phyloP scores from a whole-genome alignment of 1,140 invertebrate genomes.

The Drosophila nikananu region DNA sequence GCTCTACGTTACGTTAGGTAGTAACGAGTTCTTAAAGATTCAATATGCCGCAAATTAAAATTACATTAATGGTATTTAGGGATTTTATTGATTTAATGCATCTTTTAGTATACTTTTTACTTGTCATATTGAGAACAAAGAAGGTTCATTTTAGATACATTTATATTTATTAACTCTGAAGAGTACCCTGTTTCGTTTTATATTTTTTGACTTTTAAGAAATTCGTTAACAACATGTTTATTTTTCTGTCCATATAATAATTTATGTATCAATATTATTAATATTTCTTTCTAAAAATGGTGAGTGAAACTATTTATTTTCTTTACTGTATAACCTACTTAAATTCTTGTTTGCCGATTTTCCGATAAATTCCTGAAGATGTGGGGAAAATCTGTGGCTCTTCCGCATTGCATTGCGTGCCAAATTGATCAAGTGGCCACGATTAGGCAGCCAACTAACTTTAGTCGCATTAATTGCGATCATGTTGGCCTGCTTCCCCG shows the following conservation, averaged over 20 bases:
- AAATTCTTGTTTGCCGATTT: neutral
- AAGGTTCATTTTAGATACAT: too few species aligned
- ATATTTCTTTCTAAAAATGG: neutral
- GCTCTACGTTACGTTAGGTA: neutral
- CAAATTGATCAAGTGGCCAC: slow-evolving; percentile 62
- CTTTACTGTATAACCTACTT: slow-evolving; percentile 3
- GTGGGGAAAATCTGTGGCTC: neutral
- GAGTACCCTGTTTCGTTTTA: too few species aligned
- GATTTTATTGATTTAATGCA: neutral
- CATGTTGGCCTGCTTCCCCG: slow-evolving; percentile 53
- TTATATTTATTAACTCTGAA: too few species aligned
- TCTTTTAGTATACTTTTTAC: too few species aligned
- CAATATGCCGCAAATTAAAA: too few species aligned
- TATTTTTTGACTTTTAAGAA: too few species aligned
- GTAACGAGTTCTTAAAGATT: neutral
- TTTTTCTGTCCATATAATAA: neutral
- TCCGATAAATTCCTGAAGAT: neutral
- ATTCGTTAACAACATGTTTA: too few species aligned
- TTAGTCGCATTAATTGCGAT: slow-evolving; percentile 70
- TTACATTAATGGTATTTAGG: too few species aligned
- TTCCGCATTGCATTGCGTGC: slow-evolving; percentile 42
- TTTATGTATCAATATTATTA: neutral
- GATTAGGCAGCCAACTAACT: slow-evolving; percentile 41
- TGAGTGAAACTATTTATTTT: neutral
- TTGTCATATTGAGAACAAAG: too few species aligned